These are phyloP conservation scores for Protobothrops mucrosquamatus DNA, from an alignment of 2,113 vertebrate genomes.

Conservation along the genomic window DNA sequence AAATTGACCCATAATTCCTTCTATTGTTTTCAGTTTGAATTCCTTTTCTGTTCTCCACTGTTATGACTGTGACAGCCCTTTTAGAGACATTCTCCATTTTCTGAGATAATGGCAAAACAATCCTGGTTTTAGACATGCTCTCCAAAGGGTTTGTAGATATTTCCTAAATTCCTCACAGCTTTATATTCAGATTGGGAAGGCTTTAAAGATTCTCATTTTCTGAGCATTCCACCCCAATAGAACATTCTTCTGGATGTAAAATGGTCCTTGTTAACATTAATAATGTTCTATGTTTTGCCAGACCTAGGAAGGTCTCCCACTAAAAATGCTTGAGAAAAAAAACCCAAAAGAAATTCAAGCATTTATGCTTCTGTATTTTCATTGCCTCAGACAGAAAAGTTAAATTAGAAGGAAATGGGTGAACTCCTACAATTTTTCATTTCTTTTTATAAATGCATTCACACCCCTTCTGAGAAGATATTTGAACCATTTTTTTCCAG, in stretches of 20 bases:
- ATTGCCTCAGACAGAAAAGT: background rate
- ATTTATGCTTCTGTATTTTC: background rate
- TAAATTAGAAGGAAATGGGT: background rate
- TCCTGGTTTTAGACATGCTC: background rate
- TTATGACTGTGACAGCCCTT: background rate
- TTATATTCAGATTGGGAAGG: background rate
- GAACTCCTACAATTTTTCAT: background rate
- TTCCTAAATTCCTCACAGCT: background rate
- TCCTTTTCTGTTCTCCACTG: background rate
- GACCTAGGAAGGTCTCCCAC: background rate
- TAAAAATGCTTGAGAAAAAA: background rate
- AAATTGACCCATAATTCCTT: background rate
- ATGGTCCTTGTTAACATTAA: background rate
- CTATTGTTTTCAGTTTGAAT: background rate
- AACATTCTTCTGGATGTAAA: background rate
- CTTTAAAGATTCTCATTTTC: background rate
- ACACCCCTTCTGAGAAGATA: background rate
- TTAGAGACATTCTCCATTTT: background rate
- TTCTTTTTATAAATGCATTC: background rate
- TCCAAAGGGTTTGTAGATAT: background rate
- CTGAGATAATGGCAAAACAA: background rate
- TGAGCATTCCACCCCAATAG: background rate
- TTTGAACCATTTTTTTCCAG: background rate
- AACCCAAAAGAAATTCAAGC: background rate
- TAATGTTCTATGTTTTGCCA: background rate